Evolutionary conservation across 2,797 vertebrate genomes (phyloP).

Genomic region (Manis pentadactyla): DNA sequence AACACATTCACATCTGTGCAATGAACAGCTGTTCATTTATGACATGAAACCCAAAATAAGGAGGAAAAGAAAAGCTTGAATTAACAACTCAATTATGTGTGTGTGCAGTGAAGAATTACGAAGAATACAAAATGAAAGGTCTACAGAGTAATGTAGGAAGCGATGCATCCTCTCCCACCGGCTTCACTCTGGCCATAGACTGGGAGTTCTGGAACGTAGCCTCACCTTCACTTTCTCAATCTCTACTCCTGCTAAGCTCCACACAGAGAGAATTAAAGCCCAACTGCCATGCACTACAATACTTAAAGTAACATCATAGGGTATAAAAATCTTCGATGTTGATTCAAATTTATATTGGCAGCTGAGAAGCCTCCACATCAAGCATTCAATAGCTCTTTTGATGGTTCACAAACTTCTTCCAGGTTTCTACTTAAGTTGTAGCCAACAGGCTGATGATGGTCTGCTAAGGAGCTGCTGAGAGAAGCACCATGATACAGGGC

Average conservation of each 20-base stretch:
- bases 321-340: not conserved
- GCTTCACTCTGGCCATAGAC: not conserved
- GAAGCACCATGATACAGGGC: not conserved
- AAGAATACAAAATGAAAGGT: conserved; percentile 30
- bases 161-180: not conserved
- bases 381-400: not conserved
- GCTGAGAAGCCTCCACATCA: not conserved
- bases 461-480: not conserved
- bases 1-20: conserved; percentile 32
- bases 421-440: not conserved
- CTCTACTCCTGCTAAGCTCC: not conserved
- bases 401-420: not conserved
- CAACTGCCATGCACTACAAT: not conserved
- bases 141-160: not conserved
- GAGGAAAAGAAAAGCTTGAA: conserved; percentile 5
- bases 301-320: not conserved
- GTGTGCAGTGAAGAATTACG: conserved; percentile 14
- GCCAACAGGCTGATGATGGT: not conserved
- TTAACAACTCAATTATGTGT: conserved; percentile 66
- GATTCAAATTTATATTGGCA: not conserved
- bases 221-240: not conserved
- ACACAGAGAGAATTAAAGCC: not conserved
- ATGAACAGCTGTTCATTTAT: conserved; percentile 60
- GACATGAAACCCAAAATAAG: conserved; percentile 44
- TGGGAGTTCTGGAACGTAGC: not conserved